Evolutionary conservation across 2,888 invertebrate species (phyloP).

Genomic region (Crioceris asparagi): DNA sequence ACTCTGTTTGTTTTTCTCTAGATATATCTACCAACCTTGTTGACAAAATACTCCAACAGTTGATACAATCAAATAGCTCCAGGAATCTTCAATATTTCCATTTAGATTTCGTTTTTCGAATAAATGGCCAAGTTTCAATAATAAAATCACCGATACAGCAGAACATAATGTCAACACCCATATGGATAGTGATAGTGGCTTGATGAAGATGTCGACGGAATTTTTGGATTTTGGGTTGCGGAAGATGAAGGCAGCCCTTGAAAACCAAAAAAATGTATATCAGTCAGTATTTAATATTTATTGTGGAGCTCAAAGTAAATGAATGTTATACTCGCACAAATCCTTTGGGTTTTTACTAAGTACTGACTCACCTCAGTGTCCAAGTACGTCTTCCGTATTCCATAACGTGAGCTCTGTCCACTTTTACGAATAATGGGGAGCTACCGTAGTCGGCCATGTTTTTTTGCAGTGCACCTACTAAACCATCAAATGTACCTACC

Average conservation of each 20-base stretch:
- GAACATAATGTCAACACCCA: slow-evolving; percentile 25
- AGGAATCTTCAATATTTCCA: slow-evolving; percentile 17
- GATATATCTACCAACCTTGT: slow-evolving; percentile 30
- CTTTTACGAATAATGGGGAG: slow-evolving; percentile 28
- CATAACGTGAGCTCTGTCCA: slow-evolving; percentile 25
- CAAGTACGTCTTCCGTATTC: slow-evolving; percentile 30
- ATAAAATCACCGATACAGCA: slow-evolving; percentile 16
- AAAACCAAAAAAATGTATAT: too few relatives aligned
- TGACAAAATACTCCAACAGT: slow-evolving; percentile 29
- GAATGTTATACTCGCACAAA: too few relatives aligned
- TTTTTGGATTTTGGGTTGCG: slow-evolving; percentile 25
- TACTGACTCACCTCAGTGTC: slow-evolving; percentile 26
- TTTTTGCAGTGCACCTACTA: slow-evolving; percentile 26
- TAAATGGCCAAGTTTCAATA: slow-evolving; percentile 20
- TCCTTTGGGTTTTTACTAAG: neutral
- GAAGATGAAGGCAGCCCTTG: slow-evolving; percentile 30
- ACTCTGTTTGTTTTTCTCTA: too few relatives aligned
- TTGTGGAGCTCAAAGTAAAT: too few relatives aligned
- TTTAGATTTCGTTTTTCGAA: slow-evolving; percentile 15
- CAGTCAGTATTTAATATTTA: too few relatives aligned
- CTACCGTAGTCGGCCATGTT: slow-evolving; percentile 26
- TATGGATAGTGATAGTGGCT: slow-evolving; percentile 25
- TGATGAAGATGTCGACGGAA: slow-evolving; percentile 27
- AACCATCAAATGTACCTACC: slow-evolving; percentile 30
- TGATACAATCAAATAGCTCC: slow-evolving; percentile 25